A percentile compares a stretch with the other conserved stretches of the same genome.
phyloP scores from a whole-genome alignment of 2,888 invertebrate species.

The Mycalesis mineus region DNA sequence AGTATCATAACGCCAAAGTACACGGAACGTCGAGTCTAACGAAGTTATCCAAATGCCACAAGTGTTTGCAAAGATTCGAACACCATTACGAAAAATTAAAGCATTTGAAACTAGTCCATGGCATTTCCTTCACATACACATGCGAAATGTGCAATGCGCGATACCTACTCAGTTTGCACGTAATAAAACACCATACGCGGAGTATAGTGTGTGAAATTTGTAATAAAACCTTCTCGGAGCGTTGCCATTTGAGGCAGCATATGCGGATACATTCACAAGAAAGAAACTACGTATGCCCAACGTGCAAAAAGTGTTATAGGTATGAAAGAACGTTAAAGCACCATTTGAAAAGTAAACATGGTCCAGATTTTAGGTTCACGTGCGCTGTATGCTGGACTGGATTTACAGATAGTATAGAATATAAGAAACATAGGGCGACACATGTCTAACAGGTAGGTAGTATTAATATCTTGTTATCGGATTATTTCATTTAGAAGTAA shows the following conservation, averaged over 20 bases:
- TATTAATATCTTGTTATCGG: too few relatives aligned
- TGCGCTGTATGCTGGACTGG: slow-evolving; percentile 31
- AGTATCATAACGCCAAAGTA: slow-evolving; percentile 29
- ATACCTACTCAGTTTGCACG: slow-evolving; percentile 29
- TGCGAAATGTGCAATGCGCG: slow-evolving; percentile 29
- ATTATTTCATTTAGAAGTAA: too few relatives aligned
- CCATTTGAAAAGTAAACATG: slow-evolving; percentile 38
- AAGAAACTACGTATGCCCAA: slow-evolving; percentile 35
- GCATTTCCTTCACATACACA: slow-evolving; percentile 24
- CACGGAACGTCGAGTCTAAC: slow-evolving; percentile 25
- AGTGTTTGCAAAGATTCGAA: slow-evolving; percentile 30
- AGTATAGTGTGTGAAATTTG: slow-evolving; percentile 33
- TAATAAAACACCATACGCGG: slow-evolving; percentile 29
- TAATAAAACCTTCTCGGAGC: slow-evolving; percentile 30
- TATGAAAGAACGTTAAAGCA: slow-evolving; percentile 42
- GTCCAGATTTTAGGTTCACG: slow-evolving; percentile 33
- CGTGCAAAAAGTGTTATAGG: slow-evolving; percentile 36
- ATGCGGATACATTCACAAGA: slow-evolving; percentile 36
- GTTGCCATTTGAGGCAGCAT: slow-evolving; percentile 33
- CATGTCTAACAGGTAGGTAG: too few relatives aligned
- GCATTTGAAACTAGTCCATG: slow-evolving; percentile 30
- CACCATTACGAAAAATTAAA: slow-evolving; percentile 34
- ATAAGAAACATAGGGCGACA: slow-evolving; percentile 25
- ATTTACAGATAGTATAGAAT: slow-evolving; percentile 29
- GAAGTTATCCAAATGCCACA: slow-evolving; percentile 31